A percentile compares a stretch with the other conserved stretches of the same genome.
Conservation (phyloP, 1,140 invertebrate species). For the Drosophila sp. region DNA sequence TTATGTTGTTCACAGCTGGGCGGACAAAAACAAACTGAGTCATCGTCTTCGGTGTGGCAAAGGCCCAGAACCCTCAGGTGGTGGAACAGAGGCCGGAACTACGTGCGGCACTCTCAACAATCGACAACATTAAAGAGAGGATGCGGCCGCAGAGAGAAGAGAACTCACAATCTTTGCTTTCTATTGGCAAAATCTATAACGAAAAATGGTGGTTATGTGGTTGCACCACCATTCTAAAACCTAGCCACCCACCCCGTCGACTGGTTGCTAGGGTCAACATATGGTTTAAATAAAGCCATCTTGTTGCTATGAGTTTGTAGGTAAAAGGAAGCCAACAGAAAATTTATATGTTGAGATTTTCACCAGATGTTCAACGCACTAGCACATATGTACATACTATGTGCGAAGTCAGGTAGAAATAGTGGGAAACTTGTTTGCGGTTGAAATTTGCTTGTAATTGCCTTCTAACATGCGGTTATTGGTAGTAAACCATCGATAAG, state of each 20-base stretch:
- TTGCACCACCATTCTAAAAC: constrained; percentile 20
- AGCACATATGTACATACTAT: not conserved
- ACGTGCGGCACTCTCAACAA: constrained; percentile 9
- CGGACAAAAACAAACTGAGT: constrained; percentile 68
- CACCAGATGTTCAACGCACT: constrained; percentile 50
- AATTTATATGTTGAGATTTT: constrained; percentile 45
- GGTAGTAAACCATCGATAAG: constrained; percentile 17
- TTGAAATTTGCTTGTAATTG: constrained; percentile 27
- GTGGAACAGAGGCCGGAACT: constrained; percentile 1
- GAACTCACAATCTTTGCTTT: not conserved
- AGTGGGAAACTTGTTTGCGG: constrained; percentile 24
- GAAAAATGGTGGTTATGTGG: constrained; percentile 26
- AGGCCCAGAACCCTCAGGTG: constrained; percentile 22
- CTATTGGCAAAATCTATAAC: constrained; percentile 13
- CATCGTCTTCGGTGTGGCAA: constrained; percentile 7
- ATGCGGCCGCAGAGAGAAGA: not conserved
- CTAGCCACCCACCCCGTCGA: constrained; percentile 18
- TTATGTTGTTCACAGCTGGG: constrained; percentile 53
- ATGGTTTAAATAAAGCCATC: constrained; percentile 18
- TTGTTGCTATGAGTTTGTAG: constrained; percentile 11
- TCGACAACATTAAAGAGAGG: not conserved
- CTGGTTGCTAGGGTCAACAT: constrained; percentile 30
- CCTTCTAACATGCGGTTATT: constrained; percentile 6
- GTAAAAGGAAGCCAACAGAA: constrained; percentile 5
- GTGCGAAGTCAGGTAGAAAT: constrained; percentile 48